Conservation (phyloP, 2,888 invertebrate species). For the Formica aserva region DNA sequence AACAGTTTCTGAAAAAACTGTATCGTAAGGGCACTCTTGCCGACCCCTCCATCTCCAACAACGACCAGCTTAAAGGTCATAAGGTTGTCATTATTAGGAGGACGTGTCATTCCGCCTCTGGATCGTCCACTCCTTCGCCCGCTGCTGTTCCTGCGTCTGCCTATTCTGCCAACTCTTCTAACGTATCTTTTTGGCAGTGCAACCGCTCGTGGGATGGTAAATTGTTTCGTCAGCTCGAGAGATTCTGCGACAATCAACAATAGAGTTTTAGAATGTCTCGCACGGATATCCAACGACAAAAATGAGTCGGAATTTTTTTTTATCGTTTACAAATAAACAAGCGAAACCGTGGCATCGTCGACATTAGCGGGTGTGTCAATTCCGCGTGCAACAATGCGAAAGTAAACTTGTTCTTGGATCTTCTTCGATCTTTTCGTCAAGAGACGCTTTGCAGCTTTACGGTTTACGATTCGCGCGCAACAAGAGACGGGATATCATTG, state of each 20-base stretch:
- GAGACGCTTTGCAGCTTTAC: neutral
- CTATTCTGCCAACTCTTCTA: constrained; percentile 81
- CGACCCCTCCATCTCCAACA: constrained; percentile 97
- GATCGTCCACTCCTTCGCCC: constrained; percentile 77
- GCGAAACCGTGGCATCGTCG: constrained; percentile 13
- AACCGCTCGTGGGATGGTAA: constrained; percentile 53
- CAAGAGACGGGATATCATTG: neutral
- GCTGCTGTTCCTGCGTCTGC: constrained; percentile 81
- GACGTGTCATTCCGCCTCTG: constrained; percentile 88
- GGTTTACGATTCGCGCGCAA: neutral
- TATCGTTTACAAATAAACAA: constrained; percentile 42
- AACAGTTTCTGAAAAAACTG: constrained; percentile 98
- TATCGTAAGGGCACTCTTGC: constrained; percentile 98
- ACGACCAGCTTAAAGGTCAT: constrained; percentile 95
- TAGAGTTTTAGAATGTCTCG: neutral
- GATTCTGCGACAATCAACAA: constrained; percentile 59
- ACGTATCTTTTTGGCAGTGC: constrained; percentile 69
- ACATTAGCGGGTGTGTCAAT: constrained; percentile 62
- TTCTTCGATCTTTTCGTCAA: neutral
- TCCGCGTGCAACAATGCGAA: neutral
- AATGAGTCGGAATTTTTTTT: neutral
- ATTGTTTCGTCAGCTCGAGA: constrained; percentile 37
- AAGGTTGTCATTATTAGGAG: constrained; percentile 90
- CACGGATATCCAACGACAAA: neutral
- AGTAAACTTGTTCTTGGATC: neutral